Percentiles rank a stretch among this genome's conserved stretches.
Conservation (phyloP, 2,797 vertebrate genomes). For the Acipenser transmontanus region DNA sequence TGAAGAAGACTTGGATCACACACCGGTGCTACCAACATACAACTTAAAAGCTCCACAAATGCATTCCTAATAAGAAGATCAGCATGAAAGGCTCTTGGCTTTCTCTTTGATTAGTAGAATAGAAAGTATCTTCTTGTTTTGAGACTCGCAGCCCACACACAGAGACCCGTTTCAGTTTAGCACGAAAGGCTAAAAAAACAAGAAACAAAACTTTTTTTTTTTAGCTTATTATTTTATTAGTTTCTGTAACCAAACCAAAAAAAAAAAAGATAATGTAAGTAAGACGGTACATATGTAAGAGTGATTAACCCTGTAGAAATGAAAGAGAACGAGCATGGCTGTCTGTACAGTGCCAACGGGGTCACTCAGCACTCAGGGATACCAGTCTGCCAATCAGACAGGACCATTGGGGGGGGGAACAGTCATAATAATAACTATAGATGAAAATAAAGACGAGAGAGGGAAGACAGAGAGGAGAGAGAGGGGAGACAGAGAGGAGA, state of each 20-base stretch:
- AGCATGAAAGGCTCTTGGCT: no score
- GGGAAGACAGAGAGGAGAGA: conserved; percentile 46
- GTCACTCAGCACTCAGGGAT: conserved; percentile 60
- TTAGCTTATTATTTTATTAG: conserved; percentile 99
- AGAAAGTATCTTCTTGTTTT: no score
- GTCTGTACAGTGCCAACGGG: conserved; percentile 72
- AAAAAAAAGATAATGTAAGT: conserved; percentile 80
- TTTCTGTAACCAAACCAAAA: conserved; percentile 99
- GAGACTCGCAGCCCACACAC: background rate
- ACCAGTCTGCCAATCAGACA: conserved; percentile 32
- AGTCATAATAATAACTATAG: background rate
- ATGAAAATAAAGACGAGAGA: background rate
- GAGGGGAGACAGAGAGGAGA: conserved; percentile 17
- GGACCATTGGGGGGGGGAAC: background rate
- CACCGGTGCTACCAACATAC: no score
- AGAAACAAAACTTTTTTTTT: conserved; percentile 47
- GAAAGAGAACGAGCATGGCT: conserved; percentile 75
- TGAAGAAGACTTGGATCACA: no score
- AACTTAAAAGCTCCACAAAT: no score
- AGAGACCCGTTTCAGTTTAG: background rate
- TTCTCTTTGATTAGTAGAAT: no score
- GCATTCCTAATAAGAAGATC: no score
- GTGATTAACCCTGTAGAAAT: conserved; percentile 98
- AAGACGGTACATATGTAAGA: conserved; percentile 99
- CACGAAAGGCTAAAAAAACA: no score